Percentiles rank a stretch among this genome's conserved stretches.
phyloP scores from a whole-genome alignment of 2,797 vertebrate species.

The Melanotaenia trifasciata region DNA sequence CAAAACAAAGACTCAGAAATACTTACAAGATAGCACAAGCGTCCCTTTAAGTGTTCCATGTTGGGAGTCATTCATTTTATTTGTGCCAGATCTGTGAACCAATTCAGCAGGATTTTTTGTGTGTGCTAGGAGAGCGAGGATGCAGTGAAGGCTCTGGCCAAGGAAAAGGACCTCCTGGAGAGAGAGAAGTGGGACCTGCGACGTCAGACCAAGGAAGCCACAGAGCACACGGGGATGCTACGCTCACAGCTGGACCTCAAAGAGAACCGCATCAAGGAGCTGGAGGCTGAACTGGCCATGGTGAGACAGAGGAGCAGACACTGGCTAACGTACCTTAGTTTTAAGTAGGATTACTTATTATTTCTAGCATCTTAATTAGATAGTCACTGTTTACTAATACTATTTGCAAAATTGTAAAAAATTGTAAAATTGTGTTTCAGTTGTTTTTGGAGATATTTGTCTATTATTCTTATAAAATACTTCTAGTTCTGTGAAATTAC shows the following conservation, averaged over 20 bases:
- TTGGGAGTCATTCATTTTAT: background rate
- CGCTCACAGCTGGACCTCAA: slow-evolving; percentile 97
- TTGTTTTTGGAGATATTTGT: background rate
- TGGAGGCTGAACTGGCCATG: slow-evolving; percentile 98
- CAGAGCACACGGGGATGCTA: slow-evolving; percentile 91
- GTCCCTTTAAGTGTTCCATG: background rate
- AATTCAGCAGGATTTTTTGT: slow-evolving; percentile 67
- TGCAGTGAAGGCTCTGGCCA: slow-evolving; percentile 93
- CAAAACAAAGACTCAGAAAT: background rate
- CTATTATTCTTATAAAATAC: background rate
- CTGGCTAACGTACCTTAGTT: background rate
- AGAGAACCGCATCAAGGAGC: slow-evolving; percentile 98
- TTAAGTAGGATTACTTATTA: background rate
- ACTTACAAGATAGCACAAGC: background rate
- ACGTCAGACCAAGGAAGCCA: slow-evolving; percentile 96
- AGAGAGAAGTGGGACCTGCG: slow-evolving; percentile 98
- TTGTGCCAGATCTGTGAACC: slow-evolving; percentile 33
- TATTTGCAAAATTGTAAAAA: too few relatives aligned
- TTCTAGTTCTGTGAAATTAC: background rate
- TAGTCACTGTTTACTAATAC: too few relatives aligned
- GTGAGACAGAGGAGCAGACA: slow-evolving; percentile 77
- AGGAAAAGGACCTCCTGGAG: slow-evolving; percentile 96
- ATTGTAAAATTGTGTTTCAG: too few relatives aligned
- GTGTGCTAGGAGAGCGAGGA: slow-evolving; percentile 94
- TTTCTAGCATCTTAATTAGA: too few relatives aligned